A percentile compares a stretch with the other conserved stretches of the same genome.
phyloP scores from a whole-genome alignment of 2,888 invertebrate genomes.

The Noctuana brunneofusca region DNA sequence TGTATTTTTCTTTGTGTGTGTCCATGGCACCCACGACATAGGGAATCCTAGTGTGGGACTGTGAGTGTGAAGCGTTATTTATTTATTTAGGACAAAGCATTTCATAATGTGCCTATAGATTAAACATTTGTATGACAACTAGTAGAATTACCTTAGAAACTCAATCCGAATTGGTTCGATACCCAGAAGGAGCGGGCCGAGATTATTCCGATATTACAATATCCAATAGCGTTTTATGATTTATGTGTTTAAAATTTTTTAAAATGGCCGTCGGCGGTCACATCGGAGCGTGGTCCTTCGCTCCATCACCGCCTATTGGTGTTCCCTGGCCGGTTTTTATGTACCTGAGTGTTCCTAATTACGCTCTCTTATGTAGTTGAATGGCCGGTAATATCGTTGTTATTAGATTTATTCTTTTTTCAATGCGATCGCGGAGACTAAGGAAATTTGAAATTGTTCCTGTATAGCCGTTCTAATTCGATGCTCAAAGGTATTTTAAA shows the following conservation, averaged over 20 bases:
- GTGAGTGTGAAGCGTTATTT: too few relatives aligned
- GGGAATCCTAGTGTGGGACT: too few relatives aligned
- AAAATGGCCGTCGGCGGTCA: conserved; percentile 73
- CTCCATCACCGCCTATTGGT: conserved; percentile 64
- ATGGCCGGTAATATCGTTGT: conserved; percentile 55
- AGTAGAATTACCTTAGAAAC: conserved; percentile 41
- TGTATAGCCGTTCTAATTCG: neutral
- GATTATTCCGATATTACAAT: conserved; percentile 70
- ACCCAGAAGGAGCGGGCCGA: conserved; percentile 52
- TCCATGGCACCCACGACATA: too few relatives aligned
- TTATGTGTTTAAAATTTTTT: conserved; percentile 76
- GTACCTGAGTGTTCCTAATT: conserved; percentile 69
- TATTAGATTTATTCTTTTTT: conserved; percentile 51
- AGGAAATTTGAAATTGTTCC: conserved; percentile 4
- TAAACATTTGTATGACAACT: neutral
- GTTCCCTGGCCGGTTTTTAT: conserved; percentile 54
- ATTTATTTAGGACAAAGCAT: too few relatives aligned
- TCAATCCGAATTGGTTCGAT: conserved; percentile 45
- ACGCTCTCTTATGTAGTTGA: conserved; percentile 53
- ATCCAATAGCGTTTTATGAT: conserved; percentile 74
- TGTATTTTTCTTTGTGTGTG: too few relatives aligned
- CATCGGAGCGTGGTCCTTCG: conserved; percentile 53
- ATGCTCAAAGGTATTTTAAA: neutral
- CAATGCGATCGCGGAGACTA: conserved; percentile 5
- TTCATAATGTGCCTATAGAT: too few relatives aligned